A percentile compares a stretch with the other conserved stretches of the same genome.
These are phyloP conservation scores for Rhadina sibilatrix DNA, from an alignment of 2,113 vertebrate species.

Conservation along the genomic window DNA sequence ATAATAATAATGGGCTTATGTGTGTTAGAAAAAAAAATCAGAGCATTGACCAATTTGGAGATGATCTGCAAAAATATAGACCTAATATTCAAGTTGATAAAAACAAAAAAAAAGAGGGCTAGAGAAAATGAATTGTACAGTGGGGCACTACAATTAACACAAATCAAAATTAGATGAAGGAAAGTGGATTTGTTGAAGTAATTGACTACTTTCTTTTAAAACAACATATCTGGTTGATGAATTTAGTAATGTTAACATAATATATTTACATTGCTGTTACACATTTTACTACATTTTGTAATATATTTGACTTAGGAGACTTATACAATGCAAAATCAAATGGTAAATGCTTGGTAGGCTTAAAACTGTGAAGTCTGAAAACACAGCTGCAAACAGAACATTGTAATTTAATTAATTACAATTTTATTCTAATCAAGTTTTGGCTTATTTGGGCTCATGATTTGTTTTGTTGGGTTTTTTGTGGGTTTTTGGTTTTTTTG, in stretches of 20 bases:
- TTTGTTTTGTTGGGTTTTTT: no score
- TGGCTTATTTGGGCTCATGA: rapidly evolving
- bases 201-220: not conserved
- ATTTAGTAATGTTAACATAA: not conserved
- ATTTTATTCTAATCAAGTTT: not conserved
- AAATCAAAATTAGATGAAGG: not conserved
- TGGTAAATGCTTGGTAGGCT: not conserved
- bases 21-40: not conserved
- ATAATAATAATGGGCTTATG: not conserved
- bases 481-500: no score
- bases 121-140: not conserved
- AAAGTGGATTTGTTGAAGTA: not conserved
- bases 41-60: not conserved
- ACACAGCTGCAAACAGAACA: not conserved
- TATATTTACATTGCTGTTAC: not conserved
- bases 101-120: not conserved
- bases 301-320: not conserved
- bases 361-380: not conserved
- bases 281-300: not conserved
- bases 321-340: not conserved
- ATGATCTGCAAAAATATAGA: not conserved
- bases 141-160: not conserved
- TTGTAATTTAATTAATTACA: not conserved
- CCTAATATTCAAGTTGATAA: not conserved
- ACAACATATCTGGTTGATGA: not conserved